Conservation (phyloP, 2,888 invertebrate genomes). For the Sialis fuliginosa region DNA sequence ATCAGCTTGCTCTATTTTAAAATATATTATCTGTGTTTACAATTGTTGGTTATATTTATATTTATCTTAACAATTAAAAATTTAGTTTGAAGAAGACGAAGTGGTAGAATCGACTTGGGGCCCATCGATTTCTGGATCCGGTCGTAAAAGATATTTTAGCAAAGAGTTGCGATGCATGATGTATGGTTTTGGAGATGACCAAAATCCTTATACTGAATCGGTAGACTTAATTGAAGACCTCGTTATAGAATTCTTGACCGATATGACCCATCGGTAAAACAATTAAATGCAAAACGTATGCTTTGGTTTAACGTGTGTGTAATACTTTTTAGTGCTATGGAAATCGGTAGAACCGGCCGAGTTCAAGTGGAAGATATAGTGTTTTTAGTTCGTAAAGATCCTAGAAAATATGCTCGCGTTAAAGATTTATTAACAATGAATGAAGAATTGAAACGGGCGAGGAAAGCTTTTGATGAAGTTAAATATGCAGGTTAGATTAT, state of each 20-base stretch:
- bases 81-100: conserved; percentile 46
- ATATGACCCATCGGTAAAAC: conserved; percentile 64
- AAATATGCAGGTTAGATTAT: conserved; percentile 72
- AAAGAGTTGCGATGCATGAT: conserved; percentile 95
- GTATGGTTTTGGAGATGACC: conserved; percentile 99
- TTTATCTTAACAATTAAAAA: background rate
- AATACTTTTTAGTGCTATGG: conserved; percentile 60
- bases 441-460: conserved; percentile 94
- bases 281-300: conserved; percentile 2
- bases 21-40: too few species aligned
- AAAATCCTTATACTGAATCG: conserved; percentile 97
- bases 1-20: too few species aligned
- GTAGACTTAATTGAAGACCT: conserved; percentile 94
- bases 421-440: conserved; percentile 96
- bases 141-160: conserved; percentile 71
- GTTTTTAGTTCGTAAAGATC: conserved; percentile 87
- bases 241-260: conserved; percentile 93
- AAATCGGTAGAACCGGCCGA: conserved; percentile 88
- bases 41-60: background rate
- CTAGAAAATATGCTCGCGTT: conserved; percentile 90
- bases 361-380: conserved; percentile 98
- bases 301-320: background rate
- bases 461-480: conserved; percentile 98
- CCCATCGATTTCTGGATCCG: conserved; percentile 33
- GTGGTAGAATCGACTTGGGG: conserved; percentile 50